Percentiles rank a stretch among this genome's conserved stretches.
phyloP scores from a whole-genome alignment of 1,140 invertebrate genomes.

The Heterodera schachtii region DNA sequence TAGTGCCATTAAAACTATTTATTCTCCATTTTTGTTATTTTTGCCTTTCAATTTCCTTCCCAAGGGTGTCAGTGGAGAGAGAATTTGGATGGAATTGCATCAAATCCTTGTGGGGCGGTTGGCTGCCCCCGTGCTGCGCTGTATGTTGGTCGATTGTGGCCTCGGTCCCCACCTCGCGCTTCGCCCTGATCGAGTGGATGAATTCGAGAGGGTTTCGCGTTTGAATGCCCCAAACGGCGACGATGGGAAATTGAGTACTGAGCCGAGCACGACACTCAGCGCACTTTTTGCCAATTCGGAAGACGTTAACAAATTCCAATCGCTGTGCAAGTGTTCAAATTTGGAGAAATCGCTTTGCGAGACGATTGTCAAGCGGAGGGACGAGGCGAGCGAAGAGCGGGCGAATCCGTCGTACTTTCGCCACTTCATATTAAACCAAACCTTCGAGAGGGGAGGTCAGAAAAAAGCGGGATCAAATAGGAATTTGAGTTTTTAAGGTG shows the following conservation, averaged over 20 bases:
- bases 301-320: conserved; percentile 74
- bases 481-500: too few relatives aligned
- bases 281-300: conserved; percentile 74
- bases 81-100: conserved; percentile 91
- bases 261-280: conserved; percentile 76
- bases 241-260: conserved; percentile 60
- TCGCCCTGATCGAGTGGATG: conserved; percentile 70
- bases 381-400: conserved; percentile 67
- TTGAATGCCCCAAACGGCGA: conserved; percentile 25
- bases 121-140: conserved; percentile 75
- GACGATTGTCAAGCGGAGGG: conserved; percentile 77
- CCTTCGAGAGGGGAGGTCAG: conserved; percentile 46
- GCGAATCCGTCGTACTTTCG: conserved; percentile 74
- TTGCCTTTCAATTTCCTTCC: too few relatives aligned
- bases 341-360: conserved; percentile 80
- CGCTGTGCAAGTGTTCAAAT: conserved; percentile 81
- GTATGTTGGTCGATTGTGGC: conserved; percentile 73
- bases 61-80: conserved; percentile 81
- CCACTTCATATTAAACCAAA: conserved; percentile 72
- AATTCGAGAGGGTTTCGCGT: conserved; percentile 34
- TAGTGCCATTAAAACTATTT: too few relatives aligned
- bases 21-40: too few relatives aligned
- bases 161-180: conserved; percentile 69
- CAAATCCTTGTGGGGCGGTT: conserved; percentile 86
- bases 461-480: neutral